Conservation (phyloP, 2,888 invertebrate species). For the Apodemia mormo region DNA sequence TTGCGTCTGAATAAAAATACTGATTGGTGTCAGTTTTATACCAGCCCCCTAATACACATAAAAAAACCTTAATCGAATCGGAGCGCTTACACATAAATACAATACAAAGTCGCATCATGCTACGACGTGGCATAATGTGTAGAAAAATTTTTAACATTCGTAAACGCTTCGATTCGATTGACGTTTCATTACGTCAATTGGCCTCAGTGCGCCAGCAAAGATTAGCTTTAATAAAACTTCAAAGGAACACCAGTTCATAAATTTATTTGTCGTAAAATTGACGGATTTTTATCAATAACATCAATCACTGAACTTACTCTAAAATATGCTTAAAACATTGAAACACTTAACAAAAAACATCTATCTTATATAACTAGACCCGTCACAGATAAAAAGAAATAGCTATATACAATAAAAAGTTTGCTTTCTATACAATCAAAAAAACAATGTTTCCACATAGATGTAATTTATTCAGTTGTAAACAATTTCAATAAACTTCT, state of each 20-base stretch:
- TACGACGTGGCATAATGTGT: too few relatives aligned
- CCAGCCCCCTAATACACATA: too few relatives aligned
- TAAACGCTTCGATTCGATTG: too few relatives aligned
- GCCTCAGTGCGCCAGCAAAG: too few relatives aligned
- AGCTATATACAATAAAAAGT: background rate
- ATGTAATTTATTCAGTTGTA: background rate
- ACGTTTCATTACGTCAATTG: too few relatives aligned
- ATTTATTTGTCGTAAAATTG: conserved; percentile 17
- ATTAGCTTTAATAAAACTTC: background rate
- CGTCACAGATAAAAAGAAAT: conserved; percentile 4
- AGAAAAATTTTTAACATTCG: too few relatives aligned
- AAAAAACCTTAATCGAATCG: too few relatives aligned
- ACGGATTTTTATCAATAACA: background rate
- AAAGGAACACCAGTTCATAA: background rate
- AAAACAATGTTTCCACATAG: background rate
- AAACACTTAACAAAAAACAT: conserved; percentile 8
- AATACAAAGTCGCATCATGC: too few relatives aligned
- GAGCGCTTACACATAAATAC: too few relatives aligned
- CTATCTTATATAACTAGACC: background rate
- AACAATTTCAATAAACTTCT: too few relatives aligned
- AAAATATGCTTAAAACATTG: background rate
- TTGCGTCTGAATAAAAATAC: too few relatives aligned
- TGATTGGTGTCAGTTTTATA: too few relatives aligned
- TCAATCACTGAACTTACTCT: background rate
- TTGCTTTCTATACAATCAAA: background rate